Percentiles rank a stretch among this genome's conserved stretches.
phyloP scores from a whole-genome alignment of 2,113 vertebrate genomes.

The Maccullochella peelii region DNA sequence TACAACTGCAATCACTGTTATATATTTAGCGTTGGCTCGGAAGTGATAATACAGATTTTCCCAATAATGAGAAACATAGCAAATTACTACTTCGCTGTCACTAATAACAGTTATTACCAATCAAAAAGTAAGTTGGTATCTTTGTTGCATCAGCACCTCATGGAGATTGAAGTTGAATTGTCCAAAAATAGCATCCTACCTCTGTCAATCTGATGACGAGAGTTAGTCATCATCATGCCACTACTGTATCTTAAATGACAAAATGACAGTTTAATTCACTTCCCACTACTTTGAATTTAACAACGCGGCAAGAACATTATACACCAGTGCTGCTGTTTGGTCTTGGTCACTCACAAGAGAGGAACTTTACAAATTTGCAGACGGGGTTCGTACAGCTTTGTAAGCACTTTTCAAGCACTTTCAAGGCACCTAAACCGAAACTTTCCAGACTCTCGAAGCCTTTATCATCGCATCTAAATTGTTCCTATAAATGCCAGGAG shows the following conservation, averaged over 20 bases:
- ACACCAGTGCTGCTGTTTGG: neutral
- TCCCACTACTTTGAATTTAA: slow-evolving; percentile 28
- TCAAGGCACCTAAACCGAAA: no score
- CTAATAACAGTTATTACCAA: slow-evolving; percentile 76
- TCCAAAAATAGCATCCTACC: slow-evolving; percentile 50
- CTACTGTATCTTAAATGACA: slow-evolving; percentile 32
- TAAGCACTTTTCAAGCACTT: no score
- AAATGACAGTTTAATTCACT: slow-evolving; percentile 68
- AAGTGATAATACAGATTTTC: slow-evolving; percentile 62
- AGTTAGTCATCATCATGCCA: slow-evolving; percentile 55
- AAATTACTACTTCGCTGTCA: slow-evolving; percentile 55
- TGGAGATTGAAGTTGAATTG: slow-evolving; percentile 45
- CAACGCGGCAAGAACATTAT: neutral
- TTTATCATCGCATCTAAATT: no score
- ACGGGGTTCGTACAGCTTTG: no score
- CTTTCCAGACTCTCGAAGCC: no score
- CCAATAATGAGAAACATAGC: slow-evolving; percentile 54
- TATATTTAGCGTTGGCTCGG: slow-evolving; percentile 40
- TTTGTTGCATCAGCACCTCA: slow-evolving; percentile 57
- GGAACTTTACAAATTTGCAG: neutral
- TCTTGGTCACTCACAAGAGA: neutral
- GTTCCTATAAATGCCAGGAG: no score
- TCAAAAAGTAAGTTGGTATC: slow-evolving; percentile 65
- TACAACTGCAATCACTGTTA: slow-evolving; percentile 17
- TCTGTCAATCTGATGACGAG: slow-evolving; percentile 53